Evolutionary conservation across 2,113 vertebrate genomes (phyloP).

Genomic region (Amphilophus citrinellus): DNA sequence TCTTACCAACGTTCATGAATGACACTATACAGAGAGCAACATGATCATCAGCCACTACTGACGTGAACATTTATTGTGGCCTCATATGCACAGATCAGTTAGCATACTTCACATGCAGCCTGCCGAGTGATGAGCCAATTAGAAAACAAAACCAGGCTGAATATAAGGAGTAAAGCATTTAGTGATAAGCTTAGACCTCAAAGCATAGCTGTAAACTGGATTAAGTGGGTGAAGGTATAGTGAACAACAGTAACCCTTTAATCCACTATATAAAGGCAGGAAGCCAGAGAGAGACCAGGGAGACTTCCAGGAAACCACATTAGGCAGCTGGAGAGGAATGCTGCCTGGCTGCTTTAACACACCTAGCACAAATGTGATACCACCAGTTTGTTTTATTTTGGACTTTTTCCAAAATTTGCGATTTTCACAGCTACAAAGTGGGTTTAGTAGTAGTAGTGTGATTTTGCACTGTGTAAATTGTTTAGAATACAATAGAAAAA

Average conservation of each 20-base stretch:
- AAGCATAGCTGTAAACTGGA: conserved; percentile 55
- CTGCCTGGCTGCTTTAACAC: conserved; percentile 18
- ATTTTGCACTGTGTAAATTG: neutral
- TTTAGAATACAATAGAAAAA: neutral
- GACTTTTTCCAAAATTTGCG: neutral
- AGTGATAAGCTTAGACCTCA: conserved; percentile 36
- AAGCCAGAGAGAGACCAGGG: conserved; percentile 32
- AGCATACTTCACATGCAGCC: neutral
- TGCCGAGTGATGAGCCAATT: neutral
- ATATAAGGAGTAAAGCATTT: conserved; percentile 22
- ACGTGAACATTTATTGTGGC: neutral
- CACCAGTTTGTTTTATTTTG: neutral
- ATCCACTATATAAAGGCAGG: conserved; percentile 60
- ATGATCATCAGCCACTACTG: neutral
- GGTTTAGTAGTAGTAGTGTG: neutral
- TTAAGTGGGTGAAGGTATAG: conserved; percentile 59
- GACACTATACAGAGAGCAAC: neutral
- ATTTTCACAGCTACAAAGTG: neutral
- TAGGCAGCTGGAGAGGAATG: conserved; percentile 59
- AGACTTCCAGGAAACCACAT: conserved; percentile 58
- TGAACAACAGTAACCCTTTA: conserved; percentile 66
- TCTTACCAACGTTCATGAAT: conserved; percentile 14
- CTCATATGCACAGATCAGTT: neutral
- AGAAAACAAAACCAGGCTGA: conserved; percentile 27
- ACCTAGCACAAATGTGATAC: neutral